Evolutionary conservation across 2,113 vertebrate genomes (phyloP), one percentile per base, ranked within the genome.

Genomic region (Paralichthys olivaceus): DNA sequence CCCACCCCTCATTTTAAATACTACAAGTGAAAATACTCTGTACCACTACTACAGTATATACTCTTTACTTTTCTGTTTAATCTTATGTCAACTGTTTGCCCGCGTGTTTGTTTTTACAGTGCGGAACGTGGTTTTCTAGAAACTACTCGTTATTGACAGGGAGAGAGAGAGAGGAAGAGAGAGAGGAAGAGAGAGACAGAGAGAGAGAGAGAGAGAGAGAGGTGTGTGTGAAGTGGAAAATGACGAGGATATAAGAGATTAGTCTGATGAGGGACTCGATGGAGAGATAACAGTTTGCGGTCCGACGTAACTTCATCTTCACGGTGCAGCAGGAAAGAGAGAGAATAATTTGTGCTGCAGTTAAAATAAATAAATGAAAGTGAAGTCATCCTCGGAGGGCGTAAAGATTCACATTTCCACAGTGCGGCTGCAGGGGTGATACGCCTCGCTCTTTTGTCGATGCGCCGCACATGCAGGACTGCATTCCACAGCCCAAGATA

Each of bases 231-330:
- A 49, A 84, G 82, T 89, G 91, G 91, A 92, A 92, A 89, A 78
- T 87, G 87, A 89, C 88, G 76, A 58, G 54, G 14, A 79, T 88
- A 92, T 93, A 90, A 87, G 77, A 65, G 53, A 63, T 77, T 53
- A 53, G 74, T 64, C 60, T 63, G 71, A 87, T 81, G 82, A 84
- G 86, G 83, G 75, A 43, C 11, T 54, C 20, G 70, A 84, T 85
- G 0, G 28, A 7, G 32, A 75, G 88, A 90, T 88, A 87, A 26
- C 11, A 47, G 45, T 67, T 83, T 84, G 86, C 1, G 86, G 82
- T 88, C 34, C 84, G 69, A 60, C 32, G 58, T 40, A 43, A 85
- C 69, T 62, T 80, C 53, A 77, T 5, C 49, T 20, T 22, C 49
- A 7, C 20, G 2, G 0, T 53, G 20, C 49, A n/a, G 19, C 49